Evolutionary conservation across 2,888 invertebrate species (phyloP).

Genomic region (Papilio gigon): DNA sequence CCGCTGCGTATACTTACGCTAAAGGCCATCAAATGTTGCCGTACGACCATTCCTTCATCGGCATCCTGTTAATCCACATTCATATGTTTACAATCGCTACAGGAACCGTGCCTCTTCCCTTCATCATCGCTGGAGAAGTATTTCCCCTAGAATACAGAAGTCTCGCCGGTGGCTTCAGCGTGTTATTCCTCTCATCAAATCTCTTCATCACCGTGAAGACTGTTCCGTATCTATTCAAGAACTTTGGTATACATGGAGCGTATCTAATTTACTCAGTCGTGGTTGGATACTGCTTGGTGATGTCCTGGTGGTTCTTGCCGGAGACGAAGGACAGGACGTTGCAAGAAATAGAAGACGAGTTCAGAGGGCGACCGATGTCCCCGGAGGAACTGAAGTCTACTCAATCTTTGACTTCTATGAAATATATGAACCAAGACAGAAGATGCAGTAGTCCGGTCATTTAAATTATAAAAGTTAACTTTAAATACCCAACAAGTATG

Average conservation of each 20-base stretch:
- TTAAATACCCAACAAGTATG: no score
- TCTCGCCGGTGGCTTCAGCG: constrained; percentile 75
- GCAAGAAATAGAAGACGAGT: constrained; percentile 72
- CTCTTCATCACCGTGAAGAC: constrained; percentile 67
- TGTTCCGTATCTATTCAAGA: constrained; percentile 57
- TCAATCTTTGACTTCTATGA: constrained; percentile 54
- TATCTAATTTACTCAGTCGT: constrained; percentile 59
- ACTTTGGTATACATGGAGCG: constrained; percentile 60
- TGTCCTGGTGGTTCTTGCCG: constrained; percentile 61
- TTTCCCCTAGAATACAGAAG: constrained; percentile 84
- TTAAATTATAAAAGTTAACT: constrained; percentile 43
- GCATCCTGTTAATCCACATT: constrained; percentile 59
- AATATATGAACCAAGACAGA: constrained; percentile 51
- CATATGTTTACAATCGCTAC: constrained; percentile 81
- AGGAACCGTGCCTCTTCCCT: constrained; percentile 84
- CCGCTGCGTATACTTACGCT: constrained; percentile 59
- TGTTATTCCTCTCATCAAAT: constrained; percentile 61
- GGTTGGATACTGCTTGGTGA: constrained; percentile 58
- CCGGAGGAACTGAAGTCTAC: constrained; percentile 56
- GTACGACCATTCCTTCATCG: constrained; percentile 58
- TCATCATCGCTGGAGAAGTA: constrained; percentile 86
- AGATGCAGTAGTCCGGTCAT: constrained; percentile 55
- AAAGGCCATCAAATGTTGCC: constrained; percentile 53
- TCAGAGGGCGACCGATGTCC: constrained; percentile 59
- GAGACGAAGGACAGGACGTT: constrained; percentile 72